These are phyloP conservation scores for Oreotrochilus melanogaster DNA, from an alignment of 2,113 vertebrate genomes.

Conservation along the genomic window DNA sequence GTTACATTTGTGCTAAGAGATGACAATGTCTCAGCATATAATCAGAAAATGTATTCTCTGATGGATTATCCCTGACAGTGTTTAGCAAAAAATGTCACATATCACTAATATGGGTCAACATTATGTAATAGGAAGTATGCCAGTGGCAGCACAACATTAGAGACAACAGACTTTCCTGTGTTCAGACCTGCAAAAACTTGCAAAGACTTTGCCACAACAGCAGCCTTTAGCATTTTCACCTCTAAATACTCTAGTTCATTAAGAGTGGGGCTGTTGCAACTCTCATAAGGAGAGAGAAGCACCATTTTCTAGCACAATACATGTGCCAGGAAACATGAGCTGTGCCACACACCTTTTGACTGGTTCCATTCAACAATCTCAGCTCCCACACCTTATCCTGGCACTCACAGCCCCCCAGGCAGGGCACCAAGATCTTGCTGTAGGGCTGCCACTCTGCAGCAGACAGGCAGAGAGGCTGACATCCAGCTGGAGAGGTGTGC, in stretches of 20 bases:
- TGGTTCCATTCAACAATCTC: neutral
- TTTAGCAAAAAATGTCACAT: constrained; percentile 73
- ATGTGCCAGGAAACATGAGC: neutral
- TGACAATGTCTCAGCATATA: constrained; percentile 20
- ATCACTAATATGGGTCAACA: constrained; percentile 72
- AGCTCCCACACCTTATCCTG: neutral
- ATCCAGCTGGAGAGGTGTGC: neutral
- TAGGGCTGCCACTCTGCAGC: neutral
- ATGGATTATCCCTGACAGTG: constrained; percentile 71
- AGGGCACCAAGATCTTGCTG: neutral
- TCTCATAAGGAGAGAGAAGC: neutral
- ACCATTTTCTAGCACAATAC: neutral
- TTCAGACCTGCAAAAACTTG: constrained; percentile 1
- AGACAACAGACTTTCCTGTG: neutral
- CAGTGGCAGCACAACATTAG: constrained; percentile 13
- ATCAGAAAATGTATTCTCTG: constrained; percentile 64
- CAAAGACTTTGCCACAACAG: constrained; percentile 6
- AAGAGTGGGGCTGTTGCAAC: neutral
- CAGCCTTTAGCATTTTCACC: neutral
- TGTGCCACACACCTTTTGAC: neutral
- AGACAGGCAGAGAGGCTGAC: neutral
- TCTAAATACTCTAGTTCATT: neutral
- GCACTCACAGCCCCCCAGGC: neutral
- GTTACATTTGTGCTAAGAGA: constrained; percentile 31
- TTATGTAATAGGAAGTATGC: constrained; percentile 55